Percentiles rank a stretch among this genome's conserved stretches.
Conservation (phyloP, 2,113 vertebrate species). For the Laterallus jamaicensis region DNA sequence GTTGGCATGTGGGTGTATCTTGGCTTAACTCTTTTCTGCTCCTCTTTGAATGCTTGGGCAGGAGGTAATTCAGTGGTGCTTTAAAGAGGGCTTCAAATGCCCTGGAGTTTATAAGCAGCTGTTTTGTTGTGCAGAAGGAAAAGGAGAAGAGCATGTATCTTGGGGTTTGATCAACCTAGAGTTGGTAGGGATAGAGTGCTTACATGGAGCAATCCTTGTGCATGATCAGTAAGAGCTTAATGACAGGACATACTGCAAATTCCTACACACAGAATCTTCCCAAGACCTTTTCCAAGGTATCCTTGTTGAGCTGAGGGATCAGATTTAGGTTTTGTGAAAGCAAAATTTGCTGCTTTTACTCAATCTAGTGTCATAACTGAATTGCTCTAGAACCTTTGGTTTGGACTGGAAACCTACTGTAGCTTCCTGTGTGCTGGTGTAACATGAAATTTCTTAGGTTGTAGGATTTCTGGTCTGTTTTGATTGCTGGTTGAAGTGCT, state of each 20-base stretch:
- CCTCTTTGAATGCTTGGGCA: background rate
- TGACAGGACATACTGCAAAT: background rate
- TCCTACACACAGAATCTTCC: background rate
- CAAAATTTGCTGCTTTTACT: background rate
- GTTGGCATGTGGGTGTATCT: background rate
- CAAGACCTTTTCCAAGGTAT: background rate
- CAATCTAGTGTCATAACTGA: background rate
- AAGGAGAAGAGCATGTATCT: background rate
- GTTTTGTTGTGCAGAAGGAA: background rate
- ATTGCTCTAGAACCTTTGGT: background rate
- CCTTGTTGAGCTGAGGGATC: background rate
- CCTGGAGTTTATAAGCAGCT: background rate
- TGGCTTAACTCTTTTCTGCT: background rate
- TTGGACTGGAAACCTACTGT: background rate
- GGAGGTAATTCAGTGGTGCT: background rate
- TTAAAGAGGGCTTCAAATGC: background rate
- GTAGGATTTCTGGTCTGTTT: background rate
- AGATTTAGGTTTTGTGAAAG: background rate
- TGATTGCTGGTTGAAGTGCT: background rate
- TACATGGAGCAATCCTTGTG: background rate
- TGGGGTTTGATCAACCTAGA: accelerated
- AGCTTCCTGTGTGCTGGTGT: background rate
- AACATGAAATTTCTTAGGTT: background rate
- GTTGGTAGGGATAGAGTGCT: background rate
- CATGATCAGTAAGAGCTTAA: background rate